Evolutionary conservation across 2,113 vertebrate genomes (phyloP), one percentile per base, ranked within the genome.

Genomic region (Ciconia boyciana): DNA sequence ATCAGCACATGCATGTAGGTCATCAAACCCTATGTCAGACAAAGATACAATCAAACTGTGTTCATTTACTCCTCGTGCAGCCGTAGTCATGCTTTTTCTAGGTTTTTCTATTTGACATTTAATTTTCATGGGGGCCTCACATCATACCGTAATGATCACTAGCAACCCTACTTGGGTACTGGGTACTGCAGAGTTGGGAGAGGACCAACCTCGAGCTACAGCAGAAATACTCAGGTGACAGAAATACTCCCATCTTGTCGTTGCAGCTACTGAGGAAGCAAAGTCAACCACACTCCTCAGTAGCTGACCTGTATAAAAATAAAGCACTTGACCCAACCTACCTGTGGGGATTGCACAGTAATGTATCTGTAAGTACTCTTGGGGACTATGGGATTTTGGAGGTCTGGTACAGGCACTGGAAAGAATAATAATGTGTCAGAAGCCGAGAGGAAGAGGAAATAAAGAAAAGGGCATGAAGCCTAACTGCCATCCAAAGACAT

Each of bases 1-100:
- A 74, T 99, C 98, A 44, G 93, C 94, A 77, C 99, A 99, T n/a
- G 96, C 95, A 10, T 96, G 97, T 41, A 98, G 97, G 43, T 98
- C 98, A 89, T 98, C 98, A 32, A 98, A 97, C 19, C 98, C 98
- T 98, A 32, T 3, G 43, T 25, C 24, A 93, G 79, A 95, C 44
- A 97, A 90, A 97, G 72, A 93, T 3, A 86, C 34, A 92, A 34
- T 86, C 66, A 93, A 81, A n/a, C 32, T 24, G 16, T 64, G 85
- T 52, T 90, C 54, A 31, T 71, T 78, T 52, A 64, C 24, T 58
- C 22, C 55, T 68, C 10, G 1, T 5, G 62, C 12, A 94, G 24
- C 57, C 3, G 0, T 4, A 72, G 31, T 29, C 4, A 1, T 3
- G 4, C 39, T 68, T 86, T 87, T 68, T 72, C 78, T 49, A 2